Conservation (phyloP, 2,888 invertebrate species). For the Drosophila kanekoi region DNA sequence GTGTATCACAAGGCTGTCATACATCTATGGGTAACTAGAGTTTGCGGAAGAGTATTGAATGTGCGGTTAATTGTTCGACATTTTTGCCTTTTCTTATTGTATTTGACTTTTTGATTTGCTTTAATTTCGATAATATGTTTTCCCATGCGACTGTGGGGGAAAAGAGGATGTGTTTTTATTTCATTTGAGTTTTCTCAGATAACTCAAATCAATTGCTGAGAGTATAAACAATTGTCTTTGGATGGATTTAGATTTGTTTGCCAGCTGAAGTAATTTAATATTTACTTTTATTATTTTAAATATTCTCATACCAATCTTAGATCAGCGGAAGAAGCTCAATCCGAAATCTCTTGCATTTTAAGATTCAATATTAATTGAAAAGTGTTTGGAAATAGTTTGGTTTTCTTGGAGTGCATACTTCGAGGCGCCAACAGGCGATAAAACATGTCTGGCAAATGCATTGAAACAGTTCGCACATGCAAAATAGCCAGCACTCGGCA, state of each 20-base stretch:
- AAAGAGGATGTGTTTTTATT: too few relatives aligned
- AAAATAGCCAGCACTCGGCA: conserved; percentile 43
- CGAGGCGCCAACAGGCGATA: conserved; percentile 42
- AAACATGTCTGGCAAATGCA: conserved; percentile 41
- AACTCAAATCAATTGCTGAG: neutral
- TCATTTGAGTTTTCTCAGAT: neutral
- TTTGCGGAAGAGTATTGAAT: conserved; percentile 2
- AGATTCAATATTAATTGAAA: conserved; percentile 2
- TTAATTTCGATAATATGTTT: conserved; percentile 51
- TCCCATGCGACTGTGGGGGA: conserved; percentile 5
- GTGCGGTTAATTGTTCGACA: neutral
- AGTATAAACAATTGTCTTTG: neutral
- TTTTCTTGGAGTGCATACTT: conserved; percentile 20
- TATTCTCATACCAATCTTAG: too few relatives aligned
- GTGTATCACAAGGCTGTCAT: too few relatives aligned
- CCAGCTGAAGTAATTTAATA: too few relatives aligned
- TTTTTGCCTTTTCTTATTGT: neutral
- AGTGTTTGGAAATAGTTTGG: conserved; percentile 17
- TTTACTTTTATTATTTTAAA: too few relatives aligned
- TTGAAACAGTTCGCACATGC: conserved; percentile 48
- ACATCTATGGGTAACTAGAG: too few relatives aligned
- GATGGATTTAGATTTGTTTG: neutral
- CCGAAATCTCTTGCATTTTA: neutral
- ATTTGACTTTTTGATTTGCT: conserved; percentile 36
- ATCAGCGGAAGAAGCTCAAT: too few relatives aligned